Percentiles rank a stretch among this genome's conserved stretches.
Evolutionary conservation across 2,113 vertebrate species (phyloP).

Genomic region (Anarhynchus alexandrinus): DNA sequence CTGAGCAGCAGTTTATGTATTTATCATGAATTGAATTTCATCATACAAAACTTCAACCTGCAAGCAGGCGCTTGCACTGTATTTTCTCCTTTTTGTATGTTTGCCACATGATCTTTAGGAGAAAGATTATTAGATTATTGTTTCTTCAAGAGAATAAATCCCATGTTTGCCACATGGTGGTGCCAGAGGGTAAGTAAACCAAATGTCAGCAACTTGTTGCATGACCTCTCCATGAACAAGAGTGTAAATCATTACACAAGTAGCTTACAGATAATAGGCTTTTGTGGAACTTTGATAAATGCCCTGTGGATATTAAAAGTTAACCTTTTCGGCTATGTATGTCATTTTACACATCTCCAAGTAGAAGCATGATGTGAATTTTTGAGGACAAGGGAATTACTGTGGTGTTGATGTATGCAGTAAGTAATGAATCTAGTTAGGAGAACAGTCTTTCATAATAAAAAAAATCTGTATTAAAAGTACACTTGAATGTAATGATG

Average conservation of each 20-base stretch:
- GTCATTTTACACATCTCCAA: background rate
- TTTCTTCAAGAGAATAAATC: background rate
- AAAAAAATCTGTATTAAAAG: background rate
- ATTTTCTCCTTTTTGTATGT: background rate
- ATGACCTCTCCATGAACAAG: rapidly evolving
- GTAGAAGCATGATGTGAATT: background rate
- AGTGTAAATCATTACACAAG: rapidly evolving
- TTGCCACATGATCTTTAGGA: background rate
- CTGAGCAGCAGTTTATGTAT: background rate
- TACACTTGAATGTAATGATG: background rate
- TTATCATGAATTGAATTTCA: background rate
- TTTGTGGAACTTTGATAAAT: background rate
- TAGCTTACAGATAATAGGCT: background rate
- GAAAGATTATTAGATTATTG: background rate
- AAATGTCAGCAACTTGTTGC: background rate
- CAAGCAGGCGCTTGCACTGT: rapidly evolving
- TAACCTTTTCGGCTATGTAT: background rate
- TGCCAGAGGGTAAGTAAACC: conserved; percentile 17
- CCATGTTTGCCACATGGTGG: background rate
- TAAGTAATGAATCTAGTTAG: background rate
- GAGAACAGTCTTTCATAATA: background rate
- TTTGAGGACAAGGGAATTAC: background rate
- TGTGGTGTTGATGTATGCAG: background rate
- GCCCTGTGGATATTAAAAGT: background rate
- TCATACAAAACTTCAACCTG: background rate